A percentile compares a stretch with the other conserved stretches of the same genome.
Conservation (phyloP, 2,797 vertebrate species). For the Myotis pilosus region DNA sequence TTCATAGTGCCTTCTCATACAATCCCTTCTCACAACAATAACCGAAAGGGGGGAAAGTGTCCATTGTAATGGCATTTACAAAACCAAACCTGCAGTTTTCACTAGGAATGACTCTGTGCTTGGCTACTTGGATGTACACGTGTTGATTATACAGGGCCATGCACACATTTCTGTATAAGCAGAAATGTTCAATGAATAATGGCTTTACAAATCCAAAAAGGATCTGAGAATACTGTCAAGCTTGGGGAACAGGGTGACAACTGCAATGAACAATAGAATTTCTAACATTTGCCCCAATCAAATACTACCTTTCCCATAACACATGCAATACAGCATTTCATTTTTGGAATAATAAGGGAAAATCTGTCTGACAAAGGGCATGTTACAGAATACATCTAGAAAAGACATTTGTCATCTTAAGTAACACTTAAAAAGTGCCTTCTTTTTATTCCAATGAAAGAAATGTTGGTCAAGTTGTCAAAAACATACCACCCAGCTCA, state of each 20-base stretch:
- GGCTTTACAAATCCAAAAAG: neutral
- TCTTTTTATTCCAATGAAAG: slow-evolving; percentile 75
- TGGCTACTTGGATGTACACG: neutral
- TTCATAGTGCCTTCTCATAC: neutral
- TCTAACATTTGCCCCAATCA: neutral
- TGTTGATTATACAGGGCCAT: slow-evolving; percentile 24
- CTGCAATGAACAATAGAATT: neutral
- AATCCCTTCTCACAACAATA: neutral
- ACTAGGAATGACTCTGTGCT: neutral
- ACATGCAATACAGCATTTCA: neutral
- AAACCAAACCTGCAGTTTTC: neutral
- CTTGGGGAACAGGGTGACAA: neutral
- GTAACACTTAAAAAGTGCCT: slow-evolving; percentile 75
- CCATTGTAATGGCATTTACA: neutral
- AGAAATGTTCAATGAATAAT: slow-evolving; percentile 35
- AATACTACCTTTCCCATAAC: neutral
- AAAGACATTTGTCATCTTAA: slow-evolving; percentile 72
- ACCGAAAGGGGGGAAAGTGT: neutral
- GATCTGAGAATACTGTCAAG: neutral
- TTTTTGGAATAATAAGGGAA: slow-evolving; percentile 47
- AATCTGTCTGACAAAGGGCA: slow-evolving; percentile 54
- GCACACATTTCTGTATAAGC: neutral
- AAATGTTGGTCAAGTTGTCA: slow-evolving; percentile 70
- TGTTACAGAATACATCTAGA: slow-evolving; percentile 64
- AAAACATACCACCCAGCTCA: slow-evolving; percentile 64